A percentile compares a stretch with the other conserved stretches of the same genome.
phyloP scores from a whole-genome alignment of 2,888 invertebrate genomes.

The Xanthia icteritia region DNA sequence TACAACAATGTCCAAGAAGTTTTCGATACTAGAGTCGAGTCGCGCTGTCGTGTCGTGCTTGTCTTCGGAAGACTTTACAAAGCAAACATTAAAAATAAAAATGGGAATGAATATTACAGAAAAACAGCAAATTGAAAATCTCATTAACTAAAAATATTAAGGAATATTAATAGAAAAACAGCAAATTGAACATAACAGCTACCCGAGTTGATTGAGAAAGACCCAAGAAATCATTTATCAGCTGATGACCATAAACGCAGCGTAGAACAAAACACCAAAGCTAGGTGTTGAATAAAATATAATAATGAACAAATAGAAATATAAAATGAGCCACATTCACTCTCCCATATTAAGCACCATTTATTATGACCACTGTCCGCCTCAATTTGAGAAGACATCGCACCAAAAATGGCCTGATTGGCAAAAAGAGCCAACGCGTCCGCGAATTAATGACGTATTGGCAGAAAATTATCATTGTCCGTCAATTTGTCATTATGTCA shows the following conservation, averaged over 20 bases:
- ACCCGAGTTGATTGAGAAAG: background rate
- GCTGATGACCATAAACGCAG: constrained; percentile 16
- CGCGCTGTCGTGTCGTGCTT: too few relatives aligned
- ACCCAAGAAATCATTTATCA: constrained; percentile 22
- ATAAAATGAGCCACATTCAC: constrained; percentile 27
- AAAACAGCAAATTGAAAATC: background rate
- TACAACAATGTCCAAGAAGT: too few relatives aligned
- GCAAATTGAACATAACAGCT: background rate
- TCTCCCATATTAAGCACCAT: constrained; percentile 29
- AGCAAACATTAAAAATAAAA: too few relatives aligned
- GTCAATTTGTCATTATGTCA: constrained; percentile 59
- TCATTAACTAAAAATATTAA: too few relatives aligned
- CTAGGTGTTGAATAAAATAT: constrained; percentile 25
- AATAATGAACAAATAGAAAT: constrained; percentile 31
- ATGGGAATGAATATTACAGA: background rate
- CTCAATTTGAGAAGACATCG: constrained; percentile 51
- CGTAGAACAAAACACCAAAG: constrained; percentile 8
- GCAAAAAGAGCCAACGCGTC: constrained; percentile 45
- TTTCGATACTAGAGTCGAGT: too few relatives aligned
- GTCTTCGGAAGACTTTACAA: too few relatives aligned
- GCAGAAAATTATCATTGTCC: constrained; percentile 59
- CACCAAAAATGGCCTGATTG: constrained; percentile 54
- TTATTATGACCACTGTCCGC: constrained; percentile 46
- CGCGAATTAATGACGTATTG: constrained; percentile 55
- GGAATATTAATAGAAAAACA: background rate